Evolutionary conservation across 2,888 invertebrate species (phyloP).

Genomic region (Nomada hirtipes): DNA sequence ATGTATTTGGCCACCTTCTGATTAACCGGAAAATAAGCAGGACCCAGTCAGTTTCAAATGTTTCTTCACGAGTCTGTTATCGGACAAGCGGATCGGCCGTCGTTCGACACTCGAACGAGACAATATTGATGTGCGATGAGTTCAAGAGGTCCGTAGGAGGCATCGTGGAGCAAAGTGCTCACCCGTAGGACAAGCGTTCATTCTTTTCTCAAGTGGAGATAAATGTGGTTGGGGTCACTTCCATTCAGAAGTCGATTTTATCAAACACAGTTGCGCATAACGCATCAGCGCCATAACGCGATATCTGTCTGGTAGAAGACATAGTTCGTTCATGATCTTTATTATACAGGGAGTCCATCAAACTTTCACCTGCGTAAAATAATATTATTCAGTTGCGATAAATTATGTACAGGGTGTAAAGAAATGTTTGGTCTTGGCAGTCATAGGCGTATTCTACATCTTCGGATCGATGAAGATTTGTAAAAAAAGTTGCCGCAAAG

Average conservation of each 20-base stretch:
- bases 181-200: constrained; percentile 66
- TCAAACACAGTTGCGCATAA: constrained; percentile 52
- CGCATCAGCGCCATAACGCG: not conserved
- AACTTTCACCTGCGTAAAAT: no score
- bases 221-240: constrained; percentile 68
- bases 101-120: constrained; percentile 67
- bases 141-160: constrained; percentile 69
- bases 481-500: no score
- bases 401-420: not conserved
- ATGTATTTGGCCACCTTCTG: not conserved
- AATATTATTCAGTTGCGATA: not conserved
- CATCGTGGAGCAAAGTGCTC: constrained; percentile 68
- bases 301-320: not conserved
- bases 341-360: no score
- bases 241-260: constrained; percentile 62
- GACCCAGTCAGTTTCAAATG: constrained; percentile 40
- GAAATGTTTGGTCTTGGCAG: no score
- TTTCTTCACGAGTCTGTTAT: constrained; percentile 55
- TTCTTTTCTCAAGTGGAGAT: constrained; percentile 64
- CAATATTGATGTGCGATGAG: constrained; percentile 74
- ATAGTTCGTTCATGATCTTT: not conserved
- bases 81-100: constrained; percentile 64
- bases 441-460: no score
- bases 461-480: no score
- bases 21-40: constrained; percentile 31